Base-by-base conservation (phyloP, 2,797 vertebrate species). In the Macropodus opercularis region DNA sequence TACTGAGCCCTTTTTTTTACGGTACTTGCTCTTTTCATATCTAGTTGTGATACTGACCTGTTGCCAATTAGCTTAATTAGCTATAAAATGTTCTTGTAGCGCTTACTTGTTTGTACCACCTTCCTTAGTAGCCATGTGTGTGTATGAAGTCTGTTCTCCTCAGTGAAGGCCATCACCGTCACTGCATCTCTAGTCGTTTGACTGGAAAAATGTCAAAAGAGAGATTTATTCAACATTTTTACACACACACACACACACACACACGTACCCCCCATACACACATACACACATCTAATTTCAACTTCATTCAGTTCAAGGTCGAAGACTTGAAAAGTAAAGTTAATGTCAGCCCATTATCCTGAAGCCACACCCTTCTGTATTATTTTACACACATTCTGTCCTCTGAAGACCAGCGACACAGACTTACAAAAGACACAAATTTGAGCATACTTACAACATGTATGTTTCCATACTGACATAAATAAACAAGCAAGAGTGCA, bases 271-370 rank as follows among this genome's bases (percentile, higher is more conserved):
- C n/a, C n/a, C 23, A 42, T 1, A 14, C 60, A 52, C 12, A 22
- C 46, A 18, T 52, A 24, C 35, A 23, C 34, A 52, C 42, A n/a
- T n/a, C n/a, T n/a, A 24, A 42, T 43, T 44, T 17, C 47, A 12
- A 8, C 61, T 48, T 55, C 40, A 24, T 22, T 59, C 24, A n/a
- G 50, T 76, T 84, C 83, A 89, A 84, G 85, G 85, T 81, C 49
- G 58, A 77, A 56, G 55, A 32, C 47, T 63, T 68, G 64, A 69
- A 69, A 63, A 47, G 65, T 17, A 79, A 74, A 71, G 71, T 68
- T 77, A 50, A 72, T 58, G 46, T 55, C 48, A 21, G 61, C 56
- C 58, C 18, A 56, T 84, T 84, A 78, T 69, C 57, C 63, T 53
- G 51, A 60, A 42, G 48, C 21, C 49, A 19, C 43, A 51, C 56